Base-by-base conservation (phyloP, 2,888 invertebrate genomes). In the Steinernema hermaphroditum region DNA sequence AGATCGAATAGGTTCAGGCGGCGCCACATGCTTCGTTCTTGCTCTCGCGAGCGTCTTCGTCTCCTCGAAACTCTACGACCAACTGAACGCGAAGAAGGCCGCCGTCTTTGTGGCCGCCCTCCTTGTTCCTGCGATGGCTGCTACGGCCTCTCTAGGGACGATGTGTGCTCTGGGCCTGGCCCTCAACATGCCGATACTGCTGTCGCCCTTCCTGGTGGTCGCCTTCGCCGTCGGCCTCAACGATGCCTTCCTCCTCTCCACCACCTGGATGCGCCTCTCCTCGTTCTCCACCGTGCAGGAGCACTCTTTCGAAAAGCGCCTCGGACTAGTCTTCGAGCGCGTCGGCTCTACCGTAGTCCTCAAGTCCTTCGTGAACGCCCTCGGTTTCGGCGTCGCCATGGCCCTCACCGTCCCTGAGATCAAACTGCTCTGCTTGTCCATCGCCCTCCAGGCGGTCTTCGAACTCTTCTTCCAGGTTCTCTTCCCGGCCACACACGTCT, bases 31-130 rank as follows among this genome's bases (percentile, higher is more conserved):
- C 14, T 4, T 27, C 32, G 62, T 62, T 19, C 62, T 62, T 9
- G 32, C 32, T 6, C 9, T 29, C 8, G 32, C 27, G 16, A 32
- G 22, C 62, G 27, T 34, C 14, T 32, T 62, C 62, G 27, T 34
- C 62, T 16, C 62, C 27, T 12, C 62, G 62, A 62, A 62, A 32
- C 62, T 62, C 62, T 62, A 62, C 62, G 62, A 62, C 34, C 62
- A 62, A 32, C 29, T 62, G 29, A 62, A 62, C n/a, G 24, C 29
- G 29, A 62, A 62, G 62, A 62, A 62, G 29, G 32, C 32, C 2
- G 16, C 32, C 19, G 9, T 62, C 16, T 22, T 62, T 12, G 8
- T 62, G 4, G 16, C 32, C 27, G 24, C 62, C 16, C 12, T 62
- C 29, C 19, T 62, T 1, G 14, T 29, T 16, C 62, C 62, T 16